These are phyloP conservation scores for Alethe castanea DNA, from an alignment of 2,113 vertebrate species.

Conservation along the genomic window DNA sequence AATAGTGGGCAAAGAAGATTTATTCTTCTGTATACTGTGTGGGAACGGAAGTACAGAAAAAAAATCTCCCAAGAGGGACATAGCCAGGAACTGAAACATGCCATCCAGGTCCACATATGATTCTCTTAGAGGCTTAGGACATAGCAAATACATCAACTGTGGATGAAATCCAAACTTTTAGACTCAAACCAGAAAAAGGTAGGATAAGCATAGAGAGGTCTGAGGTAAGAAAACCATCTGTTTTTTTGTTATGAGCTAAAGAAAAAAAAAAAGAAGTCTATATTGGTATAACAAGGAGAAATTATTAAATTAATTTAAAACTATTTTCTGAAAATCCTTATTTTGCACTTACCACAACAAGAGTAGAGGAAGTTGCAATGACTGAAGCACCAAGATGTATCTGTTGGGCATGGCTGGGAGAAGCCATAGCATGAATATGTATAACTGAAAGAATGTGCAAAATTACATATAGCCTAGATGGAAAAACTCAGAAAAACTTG, in stretches of 20 bases:
- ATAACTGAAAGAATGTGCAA: not conserved
- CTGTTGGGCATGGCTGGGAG: not conserved
- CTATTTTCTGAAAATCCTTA: not conserved
- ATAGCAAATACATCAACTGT: not conserved
- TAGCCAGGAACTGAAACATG: not conserved
- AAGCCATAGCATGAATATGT: too few relatives aligned
- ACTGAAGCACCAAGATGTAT: not conserved
- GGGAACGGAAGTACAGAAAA: not conserved
- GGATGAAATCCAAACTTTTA: not conserved
- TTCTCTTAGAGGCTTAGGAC: not conserved
- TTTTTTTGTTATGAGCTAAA: not conserved
- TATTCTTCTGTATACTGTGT: not conserved
- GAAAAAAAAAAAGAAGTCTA: not conserved
- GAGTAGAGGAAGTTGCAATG: not conserved
- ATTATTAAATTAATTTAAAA: not conserved
- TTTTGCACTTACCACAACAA: not conserved
- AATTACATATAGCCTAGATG: not conserved
- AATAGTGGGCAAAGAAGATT: not conserved
- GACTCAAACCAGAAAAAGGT: not conserved
- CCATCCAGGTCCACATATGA: not conserved
- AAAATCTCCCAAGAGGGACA: not conserved
- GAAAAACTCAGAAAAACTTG: not conserved
- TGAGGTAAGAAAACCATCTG: not conserved
- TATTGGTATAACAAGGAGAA: not conserved
- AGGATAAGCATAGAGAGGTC: not conserved